These are phyloP conservation scores for Odobenus rosmarus DNA, from an alignment of 2,113 vertebrate genomes.

Conservation along the genomic window DNA sequence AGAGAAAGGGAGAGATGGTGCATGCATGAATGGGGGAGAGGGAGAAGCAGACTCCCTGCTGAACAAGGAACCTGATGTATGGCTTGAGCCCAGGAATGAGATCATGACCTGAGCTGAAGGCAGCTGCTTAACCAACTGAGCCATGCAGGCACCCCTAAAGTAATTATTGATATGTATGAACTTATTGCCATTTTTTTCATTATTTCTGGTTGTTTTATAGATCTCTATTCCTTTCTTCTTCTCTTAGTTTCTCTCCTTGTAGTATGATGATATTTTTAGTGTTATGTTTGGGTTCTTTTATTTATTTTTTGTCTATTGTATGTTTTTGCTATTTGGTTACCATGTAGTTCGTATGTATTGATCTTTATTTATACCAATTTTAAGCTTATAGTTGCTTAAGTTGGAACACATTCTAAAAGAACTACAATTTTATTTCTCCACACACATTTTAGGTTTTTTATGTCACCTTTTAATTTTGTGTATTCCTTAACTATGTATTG, in stretches of 20 bases:
- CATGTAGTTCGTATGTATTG: neutral
- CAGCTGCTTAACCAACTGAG: neutral
- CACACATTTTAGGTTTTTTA: neutral
- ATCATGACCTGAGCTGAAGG: neutral
- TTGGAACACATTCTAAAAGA: neutral
- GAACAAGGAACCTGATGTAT: neutral
- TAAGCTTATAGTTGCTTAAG: neutral
- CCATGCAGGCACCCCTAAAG: neutral
- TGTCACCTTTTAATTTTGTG: neutral
- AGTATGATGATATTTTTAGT: neutral
- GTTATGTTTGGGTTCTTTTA: neutral
- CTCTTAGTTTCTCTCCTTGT: neutral
- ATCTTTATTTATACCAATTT: neutral
- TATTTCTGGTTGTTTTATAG: neutral
- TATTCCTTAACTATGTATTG: neutral
- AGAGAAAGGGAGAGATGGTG: neutral
- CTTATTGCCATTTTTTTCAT: neutral
- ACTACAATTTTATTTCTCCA: neutral
- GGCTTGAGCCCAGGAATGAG: neutral
- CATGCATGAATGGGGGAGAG: neutral
- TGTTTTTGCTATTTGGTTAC: neutral
- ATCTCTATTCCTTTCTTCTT: neutral
- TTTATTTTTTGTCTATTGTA: neutral
- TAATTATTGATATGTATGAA: neutral
- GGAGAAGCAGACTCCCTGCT: neutral